These are phyloP conservation scores for Turritopsis dohrnii DNA, from an alignment of 30 jellyfish, hydroid and myxozoan species.

Conservation along the genomic window DNA sequence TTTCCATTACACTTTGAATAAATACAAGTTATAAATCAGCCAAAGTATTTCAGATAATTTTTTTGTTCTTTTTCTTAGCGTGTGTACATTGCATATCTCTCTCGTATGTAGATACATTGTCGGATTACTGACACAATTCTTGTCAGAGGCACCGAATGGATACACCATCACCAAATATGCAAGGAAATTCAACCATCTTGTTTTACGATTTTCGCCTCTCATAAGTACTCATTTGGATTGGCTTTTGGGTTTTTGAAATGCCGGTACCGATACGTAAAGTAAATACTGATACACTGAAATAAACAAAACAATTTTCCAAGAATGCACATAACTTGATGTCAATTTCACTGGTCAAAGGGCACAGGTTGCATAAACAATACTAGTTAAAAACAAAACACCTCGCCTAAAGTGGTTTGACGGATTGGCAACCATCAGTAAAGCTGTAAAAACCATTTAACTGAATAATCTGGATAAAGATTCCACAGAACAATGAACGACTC, in stretches of 20 bases:
- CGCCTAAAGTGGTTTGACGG: too few species aligned
- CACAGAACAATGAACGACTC: background rate
- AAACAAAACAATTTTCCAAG: background rate
- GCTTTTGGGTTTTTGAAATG: constrained; percentile 73
- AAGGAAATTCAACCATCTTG: background rate
- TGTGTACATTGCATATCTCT: too few species aligned
- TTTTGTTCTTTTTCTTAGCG: background rate
- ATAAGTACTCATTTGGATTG: constrained; percentile 67
- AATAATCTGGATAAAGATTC: too few species aligned
- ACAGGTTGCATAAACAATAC: too few species aligned
- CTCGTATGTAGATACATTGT: background rate
- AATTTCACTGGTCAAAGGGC: too few species aligned
- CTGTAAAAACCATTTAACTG: too few species aligned
- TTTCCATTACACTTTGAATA: too few species aligned
- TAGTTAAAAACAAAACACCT: too few species aligned
- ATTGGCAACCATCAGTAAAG: too few species aligned
- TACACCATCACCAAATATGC: background rate
- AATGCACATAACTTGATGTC: too few species aligned
- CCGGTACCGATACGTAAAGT: constrained; percentile 66
- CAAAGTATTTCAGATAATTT: too few species aligned
- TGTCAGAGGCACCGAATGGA: background rate
- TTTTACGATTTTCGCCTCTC: background rate
- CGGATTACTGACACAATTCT: background rate
- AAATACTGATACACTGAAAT: constrained; percentile 67
- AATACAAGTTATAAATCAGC: too few species aligned